Evolutionary conservation across 2,797 vertebrate genomes (phyloP).

Genomic region (Heliangelus exortis): DNA sequence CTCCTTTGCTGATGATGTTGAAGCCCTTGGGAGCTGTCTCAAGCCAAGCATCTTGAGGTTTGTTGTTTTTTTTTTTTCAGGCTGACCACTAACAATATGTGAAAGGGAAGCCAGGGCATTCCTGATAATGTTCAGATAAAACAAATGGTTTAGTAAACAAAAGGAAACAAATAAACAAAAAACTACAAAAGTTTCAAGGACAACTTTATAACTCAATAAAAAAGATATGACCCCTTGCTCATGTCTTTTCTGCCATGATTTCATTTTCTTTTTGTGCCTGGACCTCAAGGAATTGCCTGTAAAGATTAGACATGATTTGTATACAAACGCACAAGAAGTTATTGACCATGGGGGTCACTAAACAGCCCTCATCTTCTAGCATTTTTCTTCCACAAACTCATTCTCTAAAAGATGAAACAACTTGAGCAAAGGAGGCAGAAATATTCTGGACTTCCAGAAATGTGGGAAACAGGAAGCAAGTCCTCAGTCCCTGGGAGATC

Average conservation of each 20-base stretch:
- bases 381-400: not conserved
- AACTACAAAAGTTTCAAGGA: not conserved
- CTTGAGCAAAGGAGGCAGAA: not conserved
- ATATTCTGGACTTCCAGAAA: not conserved
- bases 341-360: not conserved
- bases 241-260: not conserved
- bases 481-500: not conserved
- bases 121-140: not conserved
- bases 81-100: not conserved
- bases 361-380: not conserved
- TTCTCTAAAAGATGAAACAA: not conserved
- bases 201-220: not conserved
- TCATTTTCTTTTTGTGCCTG: not conserved
- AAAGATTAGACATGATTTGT: not conserved
- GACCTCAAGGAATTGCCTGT: not conserved
- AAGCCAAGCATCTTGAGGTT: not conserved
- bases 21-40: not conserved
- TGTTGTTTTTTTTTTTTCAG: not conserved
- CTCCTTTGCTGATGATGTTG: not conserved
- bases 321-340: not conserved
- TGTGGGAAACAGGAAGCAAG: not conserved
- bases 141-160: not conserved
- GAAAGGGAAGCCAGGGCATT: not conserved
- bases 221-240: not conserved
- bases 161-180: not conserved